Evolutionary conservation across 1,140 invertebrate species (phyloP).

Genomic region (Drosophila nebulosa): DNA sequence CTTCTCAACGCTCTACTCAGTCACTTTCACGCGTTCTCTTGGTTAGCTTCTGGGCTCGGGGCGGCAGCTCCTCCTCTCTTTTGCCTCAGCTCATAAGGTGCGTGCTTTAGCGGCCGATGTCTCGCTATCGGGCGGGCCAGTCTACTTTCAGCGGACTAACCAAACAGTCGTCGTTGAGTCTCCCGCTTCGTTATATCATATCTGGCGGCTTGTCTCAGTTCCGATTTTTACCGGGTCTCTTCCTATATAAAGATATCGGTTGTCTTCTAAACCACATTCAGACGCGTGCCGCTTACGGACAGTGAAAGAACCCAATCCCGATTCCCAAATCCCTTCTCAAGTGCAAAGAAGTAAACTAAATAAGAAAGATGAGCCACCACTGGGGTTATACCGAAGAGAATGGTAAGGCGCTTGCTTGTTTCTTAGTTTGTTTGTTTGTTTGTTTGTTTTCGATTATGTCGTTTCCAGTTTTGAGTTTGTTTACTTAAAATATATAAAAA

Average conservation of each 20-base stretch:
- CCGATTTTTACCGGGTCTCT: neutral
- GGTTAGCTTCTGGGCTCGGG: constrained; percentile 6
- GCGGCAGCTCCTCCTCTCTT: constrained; percentile 15
- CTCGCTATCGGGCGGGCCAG: constrained; percentile 42
- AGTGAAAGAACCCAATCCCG: constrained; percentile 45
- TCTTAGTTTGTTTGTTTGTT: constrained; percentile 17
- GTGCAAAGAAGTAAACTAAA: constrained; percentile 4
- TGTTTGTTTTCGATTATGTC: constrained; percentile 19
- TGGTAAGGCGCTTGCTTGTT: constrained; percentile 51
- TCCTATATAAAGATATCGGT: constrained; percentile 42
- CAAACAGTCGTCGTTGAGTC: constrained; percentile 45
- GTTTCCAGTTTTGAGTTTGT: constrained; percentile 31
- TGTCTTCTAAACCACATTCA: constrained; percentile 39
- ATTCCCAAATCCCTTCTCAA: constrained; percentile 14
- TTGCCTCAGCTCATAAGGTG: constrained; percentile 42
- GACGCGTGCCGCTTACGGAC: constrained; percentile 45
- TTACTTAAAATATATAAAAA: constrained; percentile 23
- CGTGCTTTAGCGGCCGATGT: constrained; percentile 31
- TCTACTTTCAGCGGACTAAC: constrained; percentile 64
- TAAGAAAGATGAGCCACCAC: constrained; percentile 70
- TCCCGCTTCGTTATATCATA: constrained; percentile 23
- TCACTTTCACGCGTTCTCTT: constrained; percentile 29
- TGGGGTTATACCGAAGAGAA: constrained; percentile 79
- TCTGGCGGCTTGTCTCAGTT: constrained; percentile 3
- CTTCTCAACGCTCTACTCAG: constrained; percentile 7